Conservation (phyloP, 2,797 vertebrate species). For the Phataginus tetradactyla region DNA sequence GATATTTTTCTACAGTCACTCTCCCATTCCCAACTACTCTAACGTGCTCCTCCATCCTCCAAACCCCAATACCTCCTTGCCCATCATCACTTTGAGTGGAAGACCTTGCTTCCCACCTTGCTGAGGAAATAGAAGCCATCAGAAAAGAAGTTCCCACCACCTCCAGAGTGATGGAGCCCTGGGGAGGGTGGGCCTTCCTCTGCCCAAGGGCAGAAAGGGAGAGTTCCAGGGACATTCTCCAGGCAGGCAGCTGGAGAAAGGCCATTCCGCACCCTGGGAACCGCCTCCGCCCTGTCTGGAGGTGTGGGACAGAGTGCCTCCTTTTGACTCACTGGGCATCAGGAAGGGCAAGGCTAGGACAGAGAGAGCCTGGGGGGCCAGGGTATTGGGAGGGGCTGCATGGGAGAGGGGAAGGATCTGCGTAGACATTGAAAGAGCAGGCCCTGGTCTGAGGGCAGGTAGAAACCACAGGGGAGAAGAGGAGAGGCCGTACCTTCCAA, state of each 20-base stretch:
- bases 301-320: neutral
- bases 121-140: neutral
- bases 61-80: neutral
- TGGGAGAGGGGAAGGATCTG: neutral
- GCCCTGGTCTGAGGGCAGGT: neutral
- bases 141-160: neutral
- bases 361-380: neutral
- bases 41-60: neutral
- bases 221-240: neutral
- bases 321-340: neutral
- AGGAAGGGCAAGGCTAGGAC: neutral
- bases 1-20: neutral
- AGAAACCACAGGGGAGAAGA: neutral
- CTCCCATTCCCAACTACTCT: neutral
- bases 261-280: neutral
- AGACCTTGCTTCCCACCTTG: neutral
- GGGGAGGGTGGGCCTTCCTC: neutral
- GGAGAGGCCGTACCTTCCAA: neutral
- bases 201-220: neutral
- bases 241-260: neutral
- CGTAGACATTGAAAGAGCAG: accelerated
- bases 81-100: neutral
- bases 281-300: neutral
- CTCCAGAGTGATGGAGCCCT: accelerated
- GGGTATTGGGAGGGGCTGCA: accelerated